Conservation (phyloP, 2,888 invertebrate species). For the Sisyra nigra region DNA sequence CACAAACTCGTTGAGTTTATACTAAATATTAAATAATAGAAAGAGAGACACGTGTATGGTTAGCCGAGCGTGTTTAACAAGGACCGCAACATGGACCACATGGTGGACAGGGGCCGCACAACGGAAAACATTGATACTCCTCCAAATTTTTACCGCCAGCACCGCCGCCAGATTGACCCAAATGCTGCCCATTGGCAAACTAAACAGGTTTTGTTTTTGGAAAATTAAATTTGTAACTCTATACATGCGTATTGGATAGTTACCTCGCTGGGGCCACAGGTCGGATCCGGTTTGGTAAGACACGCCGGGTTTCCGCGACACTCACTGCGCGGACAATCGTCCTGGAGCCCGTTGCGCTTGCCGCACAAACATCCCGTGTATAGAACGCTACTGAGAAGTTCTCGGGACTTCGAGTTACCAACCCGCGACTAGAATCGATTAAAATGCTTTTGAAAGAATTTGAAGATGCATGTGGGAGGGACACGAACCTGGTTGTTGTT, state of each 20-base stretch:
- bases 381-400: conserved; percentile 33
- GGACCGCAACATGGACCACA: neutral
- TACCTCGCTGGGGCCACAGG: conserved; percentile 27
- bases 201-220: neutral
- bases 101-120: neutral
- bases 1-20: no score
- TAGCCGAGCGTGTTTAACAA: neutral
- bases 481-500: no score
- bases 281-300: conserved; percentile 28
- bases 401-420: conserved; percentile 30
- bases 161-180: neutral
- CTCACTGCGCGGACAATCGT: conserved; percentile 35
- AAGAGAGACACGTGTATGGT: no score
- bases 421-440: neutral
- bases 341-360: conserved; percentile 39
- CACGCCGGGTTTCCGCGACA: conserved; percentile 34
- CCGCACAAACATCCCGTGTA: conserved; percentile 39
- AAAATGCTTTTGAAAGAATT: no score
- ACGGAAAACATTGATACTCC: neutral
- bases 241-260: no score
- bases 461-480: no score
- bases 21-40: no score
- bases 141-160: neutral
- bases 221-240: no score
- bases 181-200: neutral